A percentile compares a stretch with the other conserved stretches of the same genome.
phyloP scores from a whole-genome alignment of 2,888 invertebrate genomes.

The Lymantria monacha region DNA sequence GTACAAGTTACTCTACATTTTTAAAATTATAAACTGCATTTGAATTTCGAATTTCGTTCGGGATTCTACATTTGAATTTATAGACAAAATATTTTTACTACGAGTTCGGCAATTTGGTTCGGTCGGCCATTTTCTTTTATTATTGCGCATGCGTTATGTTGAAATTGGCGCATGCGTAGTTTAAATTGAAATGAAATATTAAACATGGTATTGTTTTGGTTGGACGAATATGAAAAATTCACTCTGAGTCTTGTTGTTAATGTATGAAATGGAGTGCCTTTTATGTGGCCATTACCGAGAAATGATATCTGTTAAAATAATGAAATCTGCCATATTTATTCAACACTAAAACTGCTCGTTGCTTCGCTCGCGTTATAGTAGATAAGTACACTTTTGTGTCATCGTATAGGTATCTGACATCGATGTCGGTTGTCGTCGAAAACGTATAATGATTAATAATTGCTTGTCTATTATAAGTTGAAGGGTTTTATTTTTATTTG shows the following conservation, averaged over 20 bases:
- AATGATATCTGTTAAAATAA: background rate
- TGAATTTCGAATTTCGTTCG: background rate
- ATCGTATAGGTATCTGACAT: no score
- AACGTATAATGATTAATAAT: no score
- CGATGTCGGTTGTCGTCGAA: no score
- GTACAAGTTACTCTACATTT: conserved; percentile 1
- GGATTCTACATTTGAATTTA: conserved; percentile 27
- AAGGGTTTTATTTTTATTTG: no score
- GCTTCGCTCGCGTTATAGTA: no score
- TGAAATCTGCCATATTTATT: background rate
- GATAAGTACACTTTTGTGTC: no score
- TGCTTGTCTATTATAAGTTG: no score
- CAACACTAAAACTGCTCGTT: no score
- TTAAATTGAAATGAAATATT: conserved; percentile 36
- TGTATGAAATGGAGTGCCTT: conserved; percentile 5
- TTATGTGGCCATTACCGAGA: conserved; percentile 5
- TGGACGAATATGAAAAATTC: conserved; percentile 23
- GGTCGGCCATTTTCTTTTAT: conserved; percentile 54
- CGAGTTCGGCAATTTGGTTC: conserved; percentile 40
- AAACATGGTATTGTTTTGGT: conserved; percentile 43
- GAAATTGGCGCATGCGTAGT: conserved; percentile 51
- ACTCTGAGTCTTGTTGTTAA: conserved; percentile 3
- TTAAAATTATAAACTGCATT: background rate
- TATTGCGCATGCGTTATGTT: conserved; percentile 51
- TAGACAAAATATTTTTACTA: conserved; percentile 47